phyloP scores from a whole-genome alignment of 2,797 vertebrate species.

The Rhinogobio ventralis region DNA sequence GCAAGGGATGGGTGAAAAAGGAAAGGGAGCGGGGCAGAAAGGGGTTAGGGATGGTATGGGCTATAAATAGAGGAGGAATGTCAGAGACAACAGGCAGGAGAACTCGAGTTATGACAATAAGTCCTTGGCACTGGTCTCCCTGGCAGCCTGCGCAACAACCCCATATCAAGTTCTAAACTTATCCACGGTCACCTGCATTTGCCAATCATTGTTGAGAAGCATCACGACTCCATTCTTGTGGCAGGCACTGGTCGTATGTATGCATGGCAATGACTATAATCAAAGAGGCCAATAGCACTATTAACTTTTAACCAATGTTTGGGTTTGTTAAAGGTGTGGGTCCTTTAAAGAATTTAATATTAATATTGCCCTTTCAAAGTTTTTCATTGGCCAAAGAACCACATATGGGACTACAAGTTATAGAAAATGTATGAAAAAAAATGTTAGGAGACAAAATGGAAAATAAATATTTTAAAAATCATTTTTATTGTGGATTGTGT shows the following conservation, averaged over 20 bases:
- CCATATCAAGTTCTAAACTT: conserved; percentile 61
- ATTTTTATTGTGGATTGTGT: too few species aligned
- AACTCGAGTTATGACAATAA: conserved; percentile 63
- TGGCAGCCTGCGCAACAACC: conserved; percentile 31
- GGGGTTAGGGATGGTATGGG: conserved; percentile 56
- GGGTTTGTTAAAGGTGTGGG: background rate
- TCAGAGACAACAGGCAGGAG: conserved; percentile 65
- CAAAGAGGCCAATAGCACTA: conserved; percentile 33
- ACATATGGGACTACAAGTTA: background rate
- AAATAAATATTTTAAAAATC: background rate
- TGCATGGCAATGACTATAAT: conserved; percentile 48
- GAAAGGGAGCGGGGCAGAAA: conserved; percentile 60
- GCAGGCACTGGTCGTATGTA: background rate
- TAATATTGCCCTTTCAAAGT: background rate
- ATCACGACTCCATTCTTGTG: conserved; percentile 4
- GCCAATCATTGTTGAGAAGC: conserved; percentile 60
- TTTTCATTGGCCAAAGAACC: background rate
- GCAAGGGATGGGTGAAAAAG: conserved; percentile 72
- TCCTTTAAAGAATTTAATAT: background rate
- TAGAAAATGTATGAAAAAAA: background rate
- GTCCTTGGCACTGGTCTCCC: conserved; percentile 56
- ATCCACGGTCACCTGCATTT: conserved; percentile 64
- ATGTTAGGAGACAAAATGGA: background rate
- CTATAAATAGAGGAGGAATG: conserved; percentile 65
- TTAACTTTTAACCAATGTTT: conserved; percentile 18